Evolutionary conservation across 2,797 vertebrate species (phyloP), one percentile per base, ranked within the genome.

Genomic region (Pangasius macronema): DNA sequence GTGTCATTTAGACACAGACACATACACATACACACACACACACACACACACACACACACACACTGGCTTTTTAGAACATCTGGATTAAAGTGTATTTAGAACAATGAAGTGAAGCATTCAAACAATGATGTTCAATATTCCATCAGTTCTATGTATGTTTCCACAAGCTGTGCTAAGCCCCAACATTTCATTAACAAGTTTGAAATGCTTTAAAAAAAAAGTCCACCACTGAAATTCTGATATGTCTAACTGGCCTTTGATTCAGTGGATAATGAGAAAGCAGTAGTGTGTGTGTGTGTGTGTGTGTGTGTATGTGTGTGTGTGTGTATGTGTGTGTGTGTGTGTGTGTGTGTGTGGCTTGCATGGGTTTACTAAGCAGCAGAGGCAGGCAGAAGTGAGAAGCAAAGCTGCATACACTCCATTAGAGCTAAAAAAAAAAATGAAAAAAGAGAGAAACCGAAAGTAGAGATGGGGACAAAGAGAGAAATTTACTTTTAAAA

Each of bases 331-430:
- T 51, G 68, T 75, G 68, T 83, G 86, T 68, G 82, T 49, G 82
- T 61, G 55, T 18, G 53, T 82, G 36, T 67, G 49, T 63, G 75
- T 6, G 30, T 92, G 86, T 96, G 95, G 97, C 96, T 97, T 95
- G 94, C 94, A 94, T 92, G 59, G 83, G 93, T 93, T 95, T 97
- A 97, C 97, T 95, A 95, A 97, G 95, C 92, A 89, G 93, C 92
- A 89, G 92, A 96, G 95, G 93, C 95, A 95, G 95, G 67, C 59
- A 5, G 65, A 22, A 79, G 73, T 77, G 36, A 81, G 68, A 59
- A 63, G 87, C 42, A 76, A 81, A 59, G 65, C 72, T 79, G 36
- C 75, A 57, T 87, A 51, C 65, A 84, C 51, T 59, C 53, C 39
- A 84, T 84, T 84, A 84, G 51, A 80, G 73, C 49, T 57, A 57